phyloP scores from a whole-genome alignment of 1,140 invertebrate species.

The Halictus rubicundus region DNA sequence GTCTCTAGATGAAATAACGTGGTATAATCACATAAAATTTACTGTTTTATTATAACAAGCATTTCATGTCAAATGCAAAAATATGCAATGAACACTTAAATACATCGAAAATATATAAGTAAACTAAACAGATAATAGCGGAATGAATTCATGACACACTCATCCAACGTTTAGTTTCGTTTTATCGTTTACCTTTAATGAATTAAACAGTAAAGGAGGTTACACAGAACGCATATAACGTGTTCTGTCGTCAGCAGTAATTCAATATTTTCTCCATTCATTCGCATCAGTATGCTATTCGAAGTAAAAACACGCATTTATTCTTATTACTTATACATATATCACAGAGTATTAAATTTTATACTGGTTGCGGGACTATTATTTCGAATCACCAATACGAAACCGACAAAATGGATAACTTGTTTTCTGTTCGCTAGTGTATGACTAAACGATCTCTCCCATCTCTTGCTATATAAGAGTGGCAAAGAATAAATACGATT shows the following conservation, averaged over 20 bases:
- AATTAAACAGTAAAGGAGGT: conserved; percentile 35
- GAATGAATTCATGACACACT: background rate
- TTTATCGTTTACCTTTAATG: background rate
- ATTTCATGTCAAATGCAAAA: background rate
- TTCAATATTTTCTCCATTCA: conserved; percentile 44
- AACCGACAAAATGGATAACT: background rate
- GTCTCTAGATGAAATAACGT: background rate
- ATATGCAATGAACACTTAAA: background rate
- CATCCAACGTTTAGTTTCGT: background rate
- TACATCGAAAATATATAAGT: background rate
- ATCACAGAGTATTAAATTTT: conserved; percentile 5
- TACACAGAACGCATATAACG: conserved; percentile 43
- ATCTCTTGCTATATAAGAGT: background rate
- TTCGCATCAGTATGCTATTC: conserved; percentile 23
- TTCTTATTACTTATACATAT: background rate
- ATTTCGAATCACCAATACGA: background rate
- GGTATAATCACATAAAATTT: background rate
- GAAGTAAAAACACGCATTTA: conserved; percentile 23
- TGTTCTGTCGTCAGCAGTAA: conserved; percentile 56
- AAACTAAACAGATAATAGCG: background rate
- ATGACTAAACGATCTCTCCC: background rate
- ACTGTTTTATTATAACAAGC: background rate
- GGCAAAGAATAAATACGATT: background rate
- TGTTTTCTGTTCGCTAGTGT: conserved; percentile 1
- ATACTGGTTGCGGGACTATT: background rate